Evolutionary conservation across 2,888 invertebrate genomes (phyloP), one percentile per base, ranked within the genome.

Genomic region (Periphyllus acericola): DNA sequence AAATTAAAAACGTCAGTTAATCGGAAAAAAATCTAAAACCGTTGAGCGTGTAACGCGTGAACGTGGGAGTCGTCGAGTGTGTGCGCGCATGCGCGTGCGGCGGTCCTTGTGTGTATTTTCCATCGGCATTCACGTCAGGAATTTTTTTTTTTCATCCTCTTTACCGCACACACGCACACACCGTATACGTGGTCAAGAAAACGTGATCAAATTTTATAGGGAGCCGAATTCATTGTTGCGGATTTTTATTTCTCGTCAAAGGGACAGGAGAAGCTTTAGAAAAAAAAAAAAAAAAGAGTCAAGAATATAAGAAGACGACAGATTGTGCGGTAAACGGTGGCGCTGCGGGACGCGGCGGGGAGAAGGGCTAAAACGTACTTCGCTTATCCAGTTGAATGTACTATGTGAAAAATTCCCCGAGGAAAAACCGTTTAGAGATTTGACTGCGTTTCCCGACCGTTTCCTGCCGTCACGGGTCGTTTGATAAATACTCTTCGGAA

Each of bases 121-220:
- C 29, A 74, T 74, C 36, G 55, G 40, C 40, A 66, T 84, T 84
- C 75, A 46, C 21, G 34, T 76, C 76, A 21, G 32, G 32, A 84
- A 32, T 29, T 75, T 40, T 60, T 83, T 82, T 83, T 60, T 40
- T 14, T 36, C 25, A 21, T 32, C 21, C 36, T 25, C 29, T 74
- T n/a, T 40, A 36, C 72, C 25, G n/a, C n/a, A 25, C 17, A 60
- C 21, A 17, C 60, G 14, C 4, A 0, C 17, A 60, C 4, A 29
- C n/a, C n/a, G 36, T 14, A 74, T 29, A 66, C 66, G 32, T 3
- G 66, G 25, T 60, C 66, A 75, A 68, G 55, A 80, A 36, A 84
- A 84, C 84, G 84, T 84, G 76, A 87, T 87, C 86, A 87, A 87
- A 79, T 87, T 74, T 72, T 87, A 80, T 87, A 80, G 40, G 32